A percentile compares a stretch with the other conserved stretches of the same genome.
phyloP scores from a whole-genome alignment of 2,888 invertebrate genomes.

The Apomyelois bistriatella region DNA sequence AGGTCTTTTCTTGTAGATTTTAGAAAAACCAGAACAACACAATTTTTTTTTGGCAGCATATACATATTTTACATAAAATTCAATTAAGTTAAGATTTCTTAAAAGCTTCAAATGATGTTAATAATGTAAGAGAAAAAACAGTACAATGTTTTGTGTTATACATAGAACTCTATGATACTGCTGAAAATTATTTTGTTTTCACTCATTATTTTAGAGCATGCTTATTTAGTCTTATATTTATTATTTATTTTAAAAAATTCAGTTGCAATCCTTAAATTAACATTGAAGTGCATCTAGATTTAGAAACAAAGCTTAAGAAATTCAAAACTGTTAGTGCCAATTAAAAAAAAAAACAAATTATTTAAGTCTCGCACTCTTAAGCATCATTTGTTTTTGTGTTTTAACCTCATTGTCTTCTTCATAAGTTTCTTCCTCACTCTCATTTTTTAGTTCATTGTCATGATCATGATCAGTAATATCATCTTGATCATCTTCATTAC shows the following conservation, averaged over 20 bases:
- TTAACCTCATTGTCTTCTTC: conserved; percentile 48
- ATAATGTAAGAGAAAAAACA: too few relatives aligned
- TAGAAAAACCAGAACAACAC: too few relatives aligned
- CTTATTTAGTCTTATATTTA: neutral
- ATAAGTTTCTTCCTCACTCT: conserved; percentile 31
- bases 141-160: too few relatives aligned
- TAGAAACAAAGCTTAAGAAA: conserved; percentile 33
- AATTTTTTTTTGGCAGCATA: too few relatives aligned
- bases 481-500: conserved; percentile 27
- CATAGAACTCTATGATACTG: too few relatives aligned
- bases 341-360: conserved; percentile 28
- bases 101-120: too few relatives aligned
- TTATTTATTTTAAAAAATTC: neutral
- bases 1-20: too few relatives aligned
- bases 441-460: conserved; percentile 32
- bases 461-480: conserved; percentile 22
- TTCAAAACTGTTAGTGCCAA: conserved; percentile 59
- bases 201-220: neutral
- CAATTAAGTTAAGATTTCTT: too few relatives aligned
- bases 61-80: too few relatives aligned
- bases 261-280: neutral
- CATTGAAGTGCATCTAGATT: neutral
- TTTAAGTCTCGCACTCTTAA: conserved; percentile 27
- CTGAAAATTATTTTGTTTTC: too few relatives aligned
- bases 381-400: conserved; percentile 34